Evolutionary conservation across 2,888 invertebrate genomes (phyloP).

Genomic region (Hirtodrosophila cameraria): DNA sequence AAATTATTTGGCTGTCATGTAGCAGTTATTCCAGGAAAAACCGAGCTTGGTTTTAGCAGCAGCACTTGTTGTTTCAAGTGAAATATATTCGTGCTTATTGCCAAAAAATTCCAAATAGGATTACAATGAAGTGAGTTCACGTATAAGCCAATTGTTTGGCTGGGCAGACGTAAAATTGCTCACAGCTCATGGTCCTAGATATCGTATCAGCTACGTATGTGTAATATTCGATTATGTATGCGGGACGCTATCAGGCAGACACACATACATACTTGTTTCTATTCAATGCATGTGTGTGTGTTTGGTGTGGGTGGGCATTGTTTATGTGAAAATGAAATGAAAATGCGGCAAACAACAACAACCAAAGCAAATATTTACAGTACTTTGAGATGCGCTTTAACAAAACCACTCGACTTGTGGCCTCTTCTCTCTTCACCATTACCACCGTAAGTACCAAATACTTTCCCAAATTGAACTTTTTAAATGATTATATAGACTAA

Average conservation of each 20-base stretch:
- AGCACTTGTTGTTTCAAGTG: conserved; percentile 17
- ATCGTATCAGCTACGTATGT: conserved; percentile 41
- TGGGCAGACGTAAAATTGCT: conserved; percentile 15
- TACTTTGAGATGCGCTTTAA: conserved; percentile 90
- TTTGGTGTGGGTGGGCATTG: conserved; percentile 31
- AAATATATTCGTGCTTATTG: conserved; percentile 29
- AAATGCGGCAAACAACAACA: conserved; percentile 22
- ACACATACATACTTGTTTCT: neutral
- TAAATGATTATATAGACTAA: neutral
- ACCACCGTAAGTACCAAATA: conserved; percentile 86
- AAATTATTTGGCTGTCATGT: conserved; percentile 28
- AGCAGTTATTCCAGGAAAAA: conserved; percentile 5
- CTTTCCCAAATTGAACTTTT: neutral
- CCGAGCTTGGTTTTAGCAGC: conserved; percentile 19
- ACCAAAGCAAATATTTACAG: conserved; percentile 84
- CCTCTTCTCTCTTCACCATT: conserved; percentile 88
- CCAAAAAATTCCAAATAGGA: conserved; percentile 16
- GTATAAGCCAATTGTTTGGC: conserved; percentile 33
- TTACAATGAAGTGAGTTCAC: neutral
- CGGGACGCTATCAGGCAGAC: conserved; percentile 31
- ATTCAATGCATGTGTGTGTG: neutral
- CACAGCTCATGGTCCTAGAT: conserved; percentile 4
- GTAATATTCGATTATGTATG: conserved; percentile 64
- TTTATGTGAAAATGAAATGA: conserved; percentile 43
- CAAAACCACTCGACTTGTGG: conserved; percentile 88